Base-by-base conservation (phyloP, 2,113 vertebrate species). In the Ellobius talpinus region DNA sequence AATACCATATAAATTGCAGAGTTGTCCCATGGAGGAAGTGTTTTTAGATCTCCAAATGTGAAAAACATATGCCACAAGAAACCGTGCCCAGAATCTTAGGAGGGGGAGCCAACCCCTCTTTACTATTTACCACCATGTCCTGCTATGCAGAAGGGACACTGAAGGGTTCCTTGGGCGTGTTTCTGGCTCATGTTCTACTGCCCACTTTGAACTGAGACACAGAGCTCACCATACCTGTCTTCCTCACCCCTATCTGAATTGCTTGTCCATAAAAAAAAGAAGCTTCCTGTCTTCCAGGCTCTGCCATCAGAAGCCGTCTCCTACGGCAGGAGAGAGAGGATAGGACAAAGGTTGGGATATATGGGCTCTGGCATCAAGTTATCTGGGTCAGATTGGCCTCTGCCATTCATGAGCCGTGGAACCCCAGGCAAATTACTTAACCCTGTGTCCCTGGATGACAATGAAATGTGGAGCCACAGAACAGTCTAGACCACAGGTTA, bases 1-100 rank as follows among this genome's bases (percentile, higher is more conserved):
- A 42, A n/a, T 52, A 74, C 70, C 31, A 65, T 42, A 55, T 36
- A n/a, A 81, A 55, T 96, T 93, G 55, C 81, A 78, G 70, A 77
- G 55, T 50, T 50, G 77, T 11, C 24, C 33, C 82, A 0, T 79
- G 55, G 73, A 95, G 91, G 66, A 89, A 91, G 63, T 96, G 50
- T 74, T 82, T n/a, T 93, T 73, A 89, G 50, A 31, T 4, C 26
- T 93, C 24, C 55, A 89, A 86, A 93, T 91, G 68, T 86, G 68
- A 89, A 91, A 90, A 95, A 77, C 36, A 55, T 39, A 88, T 82
- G 39, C 77, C 92, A n/a, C 31, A 78, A 89, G n/a, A 96, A 90
- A 94, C 66, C 87, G 24, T 79, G 39, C 65, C 84, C 31, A 36
- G 66, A 68, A 87, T 45, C 42, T 70, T n/a, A 84, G n/a, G 31